These are phyloP conservation scores for Mus spicilegus DNA, from an alignment of 2,113 vertebrate species.

Conservation along the genomic window DNA sequence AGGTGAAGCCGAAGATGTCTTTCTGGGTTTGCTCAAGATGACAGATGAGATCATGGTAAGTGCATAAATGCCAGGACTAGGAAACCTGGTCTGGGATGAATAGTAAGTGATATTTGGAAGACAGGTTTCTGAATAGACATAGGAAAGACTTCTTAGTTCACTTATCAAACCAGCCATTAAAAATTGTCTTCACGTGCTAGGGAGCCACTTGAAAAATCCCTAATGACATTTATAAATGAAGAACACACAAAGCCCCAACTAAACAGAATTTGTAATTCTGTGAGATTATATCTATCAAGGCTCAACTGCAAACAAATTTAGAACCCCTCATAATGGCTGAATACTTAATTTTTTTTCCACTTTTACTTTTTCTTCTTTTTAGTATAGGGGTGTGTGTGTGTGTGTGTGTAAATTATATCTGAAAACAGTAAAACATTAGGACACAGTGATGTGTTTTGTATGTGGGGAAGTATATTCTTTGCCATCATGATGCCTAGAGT, in stretches of 20 bases:
- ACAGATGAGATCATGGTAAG: background rate
- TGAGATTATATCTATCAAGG: background rate
- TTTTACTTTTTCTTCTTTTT: background rate
- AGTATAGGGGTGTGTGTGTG: background rate
- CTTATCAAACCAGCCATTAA: background rate
- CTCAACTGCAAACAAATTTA: background rate
- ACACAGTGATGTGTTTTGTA: background rate
- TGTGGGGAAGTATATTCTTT: background rate
- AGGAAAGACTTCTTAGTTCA: background rate
- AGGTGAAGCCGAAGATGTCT: background rate
- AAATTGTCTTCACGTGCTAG: background rate
- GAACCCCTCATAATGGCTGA: background rate
- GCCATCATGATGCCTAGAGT: background rate
- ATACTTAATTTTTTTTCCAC: background rate
- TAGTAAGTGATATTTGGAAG: background rate
- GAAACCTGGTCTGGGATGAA: background rate
- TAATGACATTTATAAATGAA: background rate
- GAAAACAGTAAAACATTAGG: background rate
- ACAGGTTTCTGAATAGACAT: background rate
- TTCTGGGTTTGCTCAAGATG: background rate
- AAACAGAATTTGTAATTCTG: background rate
- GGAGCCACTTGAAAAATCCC: background rate
- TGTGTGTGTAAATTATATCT: background rate
- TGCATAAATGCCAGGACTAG: background rate
- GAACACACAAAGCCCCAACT: background rate